Conservation (phyloP, 2,888 invertebrate species). For the Adineta ricciae region DNA sequence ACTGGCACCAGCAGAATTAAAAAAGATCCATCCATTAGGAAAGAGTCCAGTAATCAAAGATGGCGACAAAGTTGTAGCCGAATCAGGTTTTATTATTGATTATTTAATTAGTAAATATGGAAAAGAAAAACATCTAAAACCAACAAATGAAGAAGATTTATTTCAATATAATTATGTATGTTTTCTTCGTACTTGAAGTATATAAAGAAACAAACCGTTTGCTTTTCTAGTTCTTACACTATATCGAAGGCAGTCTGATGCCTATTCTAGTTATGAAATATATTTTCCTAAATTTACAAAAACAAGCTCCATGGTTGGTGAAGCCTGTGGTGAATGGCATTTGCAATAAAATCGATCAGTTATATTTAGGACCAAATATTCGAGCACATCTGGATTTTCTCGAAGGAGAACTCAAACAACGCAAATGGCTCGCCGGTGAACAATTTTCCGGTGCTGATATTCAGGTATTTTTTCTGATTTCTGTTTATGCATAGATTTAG, state of each 20-base stretch:
- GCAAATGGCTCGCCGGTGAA: not conserved
- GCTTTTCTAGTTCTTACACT: not conserved
- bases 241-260: not conserved
- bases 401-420: not conserved
- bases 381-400: not conserved
- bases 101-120: constrained; percentile 20
- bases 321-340: not conserved
- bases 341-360: not conserved
- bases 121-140: not conserved
- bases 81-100: constrained; percentile 13
- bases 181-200: not conserved
- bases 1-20: not conserved
- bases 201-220: not conserved
- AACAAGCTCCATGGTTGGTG: not conserved
- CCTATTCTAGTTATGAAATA: not conserved
- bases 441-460: constrained; percentile 20
- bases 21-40: not conserved
- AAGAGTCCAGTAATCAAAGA: not conserved
- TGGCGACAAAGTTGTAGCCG: not conserved
- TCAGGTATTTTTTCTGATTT: not conserved
- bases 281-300: not conserved
- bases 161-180: not conserved
- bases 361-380: not conserved
- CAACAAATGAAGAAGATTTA: not conserved
- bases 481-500: not conserved